Conservation (phyloP, 2,888 invertebrate species). For the Habroteleia sp. region DNA sequence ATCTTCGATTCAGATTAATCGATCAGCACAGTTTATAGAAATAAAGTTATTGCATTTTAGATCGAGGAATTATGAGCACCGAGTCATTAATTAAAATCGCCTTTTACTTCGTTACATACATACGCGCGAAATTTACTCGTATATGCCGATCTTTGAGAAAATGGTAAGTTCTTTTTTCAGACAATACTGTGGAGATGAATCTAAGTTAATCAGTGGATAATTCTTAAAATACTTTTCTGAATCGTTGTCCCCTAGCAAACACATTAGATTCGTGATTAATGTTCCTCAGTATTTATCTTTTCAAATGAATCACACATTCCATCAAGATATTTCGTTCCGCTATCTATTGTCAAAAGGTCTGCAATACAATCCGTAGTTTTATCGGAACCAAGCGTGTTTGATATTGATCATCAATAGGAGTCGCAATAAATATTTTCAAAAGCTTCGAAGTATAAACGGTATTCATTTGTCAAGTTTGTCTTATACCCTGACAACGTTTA, state of each 20-base stretch:
- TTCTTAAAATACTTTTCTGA: conserved; percentile 40
- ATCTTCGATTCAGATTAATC: conserved; percentile 24
- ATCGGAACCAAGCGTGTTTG: conserved; percentile 10
- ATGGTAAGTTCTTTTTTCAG: no score
- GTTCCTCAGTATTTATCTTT: conserved; percentile 18
- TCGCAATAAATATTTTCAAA: conserved; percentile 39
- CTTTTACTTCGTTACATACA: no score
- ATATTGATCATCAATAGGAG: conserved; percentile 29
- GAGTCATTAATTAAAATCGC: conserved; percentile 40
- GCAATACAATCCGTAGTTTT: neutral
- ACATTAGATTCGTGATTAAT: conserved; percentile 50
- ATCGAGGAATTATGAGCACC: neutral
- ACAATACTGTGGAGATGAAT: no score
- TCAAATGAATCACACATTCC: conserved; percentile 29
- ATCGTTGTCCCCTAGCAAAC: conserved; percentile 1
- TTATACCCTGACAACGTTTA: conserved; percentile 4
- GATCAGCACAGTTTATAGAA: conserved; percentile 12
- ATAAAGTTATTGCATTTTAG: conserved; percentile 32
- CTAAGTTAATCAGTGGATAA: conserved; percentile 3
- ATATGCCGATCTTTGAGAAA: no score
- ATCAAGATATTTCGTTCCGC: conserved; percentile 30
- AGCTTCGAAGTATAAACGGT: neutral
- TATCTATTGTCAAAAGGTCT: conserved; percentile 25
- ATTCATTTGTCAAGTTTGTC: conserved; percentile 31
- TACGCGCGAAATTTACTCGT: no score